Conservation (phyloP, 1,140 invertebrate species). For the Drosophila subobscura region DNA sequence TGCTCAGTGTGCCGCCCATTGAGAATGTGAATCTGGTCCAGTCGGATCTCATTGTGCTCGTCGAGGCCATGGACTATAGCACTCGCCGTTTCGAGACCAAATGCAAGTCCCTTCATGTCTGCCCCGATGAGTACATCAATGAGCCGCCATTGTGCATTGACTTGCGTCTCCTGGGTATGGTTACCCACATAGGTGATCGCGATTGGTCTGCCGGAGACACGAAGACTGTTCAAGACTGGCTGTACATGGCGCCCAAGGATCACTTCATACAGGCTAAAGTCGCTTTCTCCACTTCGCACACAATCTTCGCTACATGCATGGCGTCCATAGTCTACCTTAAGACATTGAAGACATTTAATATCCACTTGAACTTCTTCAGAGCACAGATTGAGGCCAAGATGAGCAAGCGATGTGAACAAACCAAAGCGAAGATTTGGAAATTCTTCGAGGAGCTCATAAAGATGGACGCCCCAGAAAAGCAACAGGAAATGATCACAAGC, state of each 20-base stretch:
- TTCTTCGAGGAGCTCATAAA: constrained; percentile 16
- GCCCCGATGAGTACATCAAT: constrained; percentile 19
- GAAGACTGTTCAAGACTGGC: constrained; percentile 9
- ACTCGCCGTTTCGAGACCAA: constrained; percentile 32
- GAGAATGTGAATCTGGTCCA: constrained; percentile 19
- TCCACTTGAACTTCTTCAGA: constrained; percentile 10
- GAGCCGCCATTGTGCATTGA: constrained; percentile 27
- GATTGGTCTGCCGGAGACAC: constrained; percentile 25
- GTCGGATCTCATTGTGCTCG: constrained; percentile 20
- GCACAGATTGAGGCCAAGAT: background rate
- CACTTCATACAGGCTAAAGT: constrained; percentile 39
- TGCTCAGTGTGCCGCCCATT: constrained; percentile 47
- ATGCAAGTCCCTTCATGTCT: constrained; percentile 30
- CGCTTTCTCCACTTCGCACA: constrained; percentile 27
- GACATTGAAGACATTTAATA: constrained; percentile 29
- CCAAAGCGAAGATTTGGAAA: constrained; percentile 1
- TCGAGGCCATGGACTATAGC: constrained; percentile 53
- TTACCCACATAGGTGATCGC: constrained; percentile 30
- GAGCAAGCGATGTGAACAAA: constrained; percentile 19
- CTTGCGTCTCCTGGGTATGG: constrained; percentile 42
- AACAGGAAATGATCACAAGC: background rate
- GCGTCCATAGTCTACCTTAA: constrained; percentile 24
- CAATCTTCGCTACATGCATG: constrained; percentile 35
- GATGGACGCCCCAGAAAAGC: background rate
- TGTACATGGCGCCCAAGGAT: constrained; percentile 10